phyloP scores from a whole-genome alignment of 1,140 invertebrate species.

The Mercenaria mercenaria region DNA sequence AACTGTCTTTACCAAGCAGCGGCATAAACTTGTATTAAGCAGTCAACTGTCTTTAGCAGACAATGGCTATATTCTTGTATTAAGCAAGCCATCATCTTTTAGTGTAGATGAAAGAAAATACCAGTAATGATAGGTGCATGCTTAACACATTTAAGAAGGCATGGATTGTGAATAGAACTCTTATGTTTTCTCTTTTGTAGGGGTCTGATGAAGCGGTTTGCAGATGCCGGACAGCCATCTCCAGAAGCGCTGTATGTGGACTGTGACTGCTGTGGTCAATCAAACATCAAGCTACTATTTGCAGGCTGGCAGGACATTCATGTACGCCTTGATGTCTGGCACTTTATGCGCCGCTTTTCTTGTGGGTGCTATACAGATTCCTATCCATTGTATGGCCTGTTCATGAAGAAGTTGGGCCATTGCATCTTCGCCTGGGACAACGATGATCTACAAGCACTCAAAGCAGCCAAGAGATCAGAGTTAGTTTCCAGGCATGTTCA shows the following conservation, averaged over 20 bases:
- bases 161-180: no score
- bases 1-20: no score
- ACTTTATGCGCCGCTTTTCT: slow-evolving; percentile 73
- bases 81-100: no score
- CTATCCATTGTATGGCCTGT: slow-evolving; percentile 68
- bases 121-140: no score
- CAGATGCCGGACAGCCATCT: neutral
- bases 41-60: no score
- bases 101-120: no score
- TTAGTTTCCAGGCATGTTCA: neutral
- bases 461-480: slow-evolving; percentile 67
- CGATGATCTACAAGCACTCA: slow-evolving; percentile 61
- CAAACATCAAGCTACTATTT: neutral
- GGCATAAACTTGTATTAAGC: no score
- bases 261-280: slow-evolving; percentile 58
- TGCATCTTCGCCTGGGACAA: slow-evolving; percentile 74
- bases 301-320: neutral
- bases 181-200: no score
- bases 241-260: slow-evolving; percentile 58
- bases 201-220: slow-evolving; percentile 25
- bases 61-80: no score
- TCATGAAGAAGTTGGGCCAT: slow-evolving; percentile 68
- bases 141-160: no score
- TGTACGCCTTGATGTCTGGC: slow-evolving; percentile 71
- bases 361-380: slow-evolving; percentile 60